A percentile compares a stretch with the other conserved stretches of the same genome.
phyloP scores from a whole-genome alignment of 2,113 vertebrate species.

The Vicugna pacos region DNA sequence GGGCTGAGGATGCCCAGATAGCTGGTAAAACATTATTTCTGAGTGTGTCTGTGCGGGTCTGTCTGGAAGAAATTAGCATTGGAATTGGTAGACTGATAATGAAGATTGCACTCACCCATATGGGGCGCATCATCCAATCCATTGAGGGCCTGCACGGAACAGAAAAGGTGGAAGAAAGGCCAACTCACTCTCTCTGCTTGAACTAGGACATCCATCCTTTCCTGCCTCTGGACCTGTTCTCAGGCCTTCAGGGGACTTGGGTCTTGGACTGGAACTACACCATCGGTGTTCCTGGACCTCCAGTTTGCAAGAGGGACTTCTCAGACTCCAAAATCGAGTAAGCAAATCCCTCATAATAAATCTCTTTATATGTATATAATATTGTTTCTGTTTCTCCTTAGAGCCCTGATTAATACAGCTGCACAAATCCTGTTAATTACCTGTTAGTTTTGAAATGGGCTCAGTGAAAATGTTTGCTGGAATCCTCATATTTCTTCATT shows the following conservation, averaged over 20 bases:
- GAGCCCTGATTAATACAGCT: background rate
- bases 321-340: background rate
- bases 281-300: background rate
- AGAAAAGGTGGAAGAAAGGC: background rate
- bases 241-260: background rate
- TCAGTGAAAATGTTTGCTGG: slow-evolving; percentile 27
- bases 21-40: background rate
- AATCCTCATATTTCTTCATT: background rate
- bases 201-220: background rate
- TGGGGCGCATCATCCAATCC: background rate
- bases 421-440: background rate
- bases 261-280: background rate
- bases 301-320: background rate
- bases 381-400: background rate
- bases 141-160: background rate
- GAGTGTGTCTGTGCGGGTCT: background rate
- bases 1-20: background rate
- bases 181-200: background rate
- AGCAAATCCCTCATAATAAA: background rate
- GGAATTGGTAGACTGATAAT: background rate
- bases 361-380: background rate
- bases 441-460: slow-evolving; percentile 28
- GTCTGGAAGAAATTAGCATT: background rate
- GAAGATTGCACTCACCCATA: background rate
- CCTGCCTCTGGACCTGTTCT: background rate